Base-by-base conservation (phyloP, 2,797 vertebrate genomes). In the Acomys russatus region DNA sequence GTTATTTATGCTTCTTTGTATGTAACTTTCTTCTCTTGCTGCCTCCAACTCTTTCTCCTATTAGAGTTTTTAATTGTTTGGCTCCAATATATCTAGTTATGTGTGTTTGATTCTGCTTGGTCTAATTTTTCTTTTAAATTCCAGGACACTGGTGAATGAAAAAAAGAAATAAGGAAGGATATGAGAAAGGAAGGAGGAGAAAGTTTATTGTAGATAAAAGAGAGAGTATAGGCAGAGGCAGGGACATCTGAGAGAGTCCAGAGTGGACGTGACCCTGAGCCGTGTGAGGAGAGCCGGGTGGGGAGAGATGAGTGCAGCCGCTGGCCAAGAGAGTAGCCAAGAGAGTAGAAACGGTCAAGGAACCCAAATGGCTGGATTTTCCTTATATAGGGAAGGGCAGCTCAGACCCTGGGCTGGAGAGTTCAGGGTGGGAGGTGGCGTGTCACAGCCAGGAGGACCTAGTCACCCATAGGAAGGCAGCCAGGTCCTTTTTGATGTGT, bases 91-190 rank as follows among this genome's bases (percentile, higher is more conserved):
- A 23, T 82, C 9, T 18, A 54, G n/a, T 7, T 92, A 33, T 84
- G 33, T 91, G 28, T 74, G 33, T 22, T 25, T 64, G 63, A 44
- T 68, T 6, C 17, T 84, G 30, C 33, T 61, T 89, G 14, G 15
- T 85, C 70, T 92, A 56, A 76, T 44, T 44, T 44, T 71, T 93
- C 74, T 51, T 25, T 44, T 93, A 86, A 80, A 30, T 86, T 79
- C 68, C 63, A 64, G 61, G 73, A 79, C 61, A 64, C 17, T 66
- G 12, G 38, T 25, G 22, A 74, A 44, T 12, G 22, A 44, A 44
- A 76, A 25, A 14, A 76, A 76, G 74, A 76, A 76, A 74, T 11
- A 74, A 49, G 74, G 38, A 76, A 76, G 74, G 44, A 28, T 44
- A 44, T 44, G 44, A 44, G 44, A 44, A 44, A 44, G 44, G 44